These are phyloP conservation scores for Dromiciops gliroides DNA, from an alignment of 2,113 vertebrate genomes.

Conservation along the genomic window DNA sequence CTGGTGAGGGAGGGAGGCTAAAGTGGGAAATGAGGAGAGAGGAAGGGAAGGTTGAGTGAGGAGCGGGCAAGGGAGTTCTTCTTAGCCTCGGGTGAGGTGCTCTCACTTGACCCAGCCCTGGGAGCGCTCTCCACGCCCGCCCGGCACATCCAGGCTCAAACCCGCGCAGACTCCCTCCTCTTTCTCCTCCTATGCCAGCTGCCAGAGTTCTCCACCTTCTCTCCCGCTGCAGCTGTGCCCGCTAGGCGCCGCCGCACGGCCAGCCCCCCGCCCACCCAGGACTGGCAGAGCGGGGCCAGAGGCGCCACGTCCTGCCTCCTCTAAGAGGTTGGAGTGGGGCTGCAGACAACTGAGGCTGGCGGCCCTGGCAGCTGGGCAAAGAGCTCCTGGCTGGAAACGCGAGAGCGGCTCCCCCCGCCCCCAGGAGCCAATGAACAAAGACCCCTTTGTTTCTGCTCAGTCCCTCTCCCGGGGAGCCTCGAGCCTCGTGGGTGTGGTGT, in stretches of 20 bases:
- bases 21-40: not conserved
- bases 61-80: constrained; percentile 21
- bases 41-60: not conserved
- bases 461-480: constrained; percentile 64
- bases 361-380: not conserved
- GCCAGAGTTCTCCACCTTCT: not conserved
- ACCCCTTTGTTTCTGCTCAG: constrained; percentile 74
- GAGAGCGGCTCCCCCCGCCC: constrained; percentile 49
- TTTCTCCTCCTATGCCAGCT: constrained; percentile 23
- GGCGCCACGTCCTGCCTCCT: constrained; percentile 61
- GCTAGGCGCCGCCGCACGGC: constrained; percentile 16
- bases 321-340: constrained; percentile 28
- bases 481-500: constrained; percentile 74
- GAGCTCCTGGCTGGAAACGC: not conserved
- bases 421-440: constrained; percentile 72
- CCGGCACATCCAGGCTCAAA: constrained; percentile 24
- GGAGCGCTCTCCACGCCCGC: constrained; percentile 61
- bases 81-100: constrained; percentile 33
- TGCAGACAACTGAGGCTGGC: not conserved
- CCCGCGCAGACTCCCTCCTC: constrained; percentile 38
- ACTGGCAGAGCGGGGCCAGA: constrained; percentile 14
- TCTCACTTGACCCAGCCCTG: constrained; percentile 50
- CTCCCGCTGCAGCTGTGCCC: constrained; percentile 5
- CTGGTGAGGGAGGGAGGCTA: constrained; percentile 50
- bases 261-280: not conserved